These are phyloP conservation scores for Chiloscyllium punctatum DNA, from an alignment of 2,797 vertebrate species.

Conservation along the genomic window DNA sequence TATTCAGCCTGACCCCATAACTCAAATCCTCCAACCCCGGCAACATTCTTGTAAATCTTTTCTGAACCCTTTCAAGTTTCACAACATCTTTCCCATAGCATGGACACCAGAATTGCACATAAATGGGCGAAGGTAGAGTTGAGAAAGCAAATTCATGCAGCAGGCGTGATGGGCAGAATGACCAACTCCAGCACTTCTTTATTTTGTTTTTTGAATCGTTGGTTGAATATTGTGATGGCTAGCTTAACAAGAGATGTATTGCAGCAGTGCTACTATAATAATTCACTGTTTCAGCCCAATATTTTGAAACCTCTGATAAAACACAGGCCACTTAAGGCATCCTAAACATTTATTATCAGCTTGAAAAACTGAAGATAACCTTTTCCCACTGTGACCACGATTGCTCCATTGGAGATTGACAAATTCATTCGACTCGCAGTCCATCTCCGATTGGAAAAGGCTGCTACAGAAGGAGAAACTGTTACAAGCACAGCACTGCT, in stretches of 20 bases:
- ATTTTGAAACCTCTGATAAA: background rate
- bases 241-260: background rate
- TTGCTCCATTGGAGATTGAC: background rate
- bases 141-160: too few species aligned
- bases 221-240: background rate
- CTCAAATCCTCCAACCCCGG: too few species aligned
- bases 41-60: too few species aligned
- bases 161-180: too few species aligned
- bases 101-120: too few species aligned
- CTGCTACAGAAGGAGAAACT: background rate
- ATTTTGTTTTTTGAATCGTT: background rate
- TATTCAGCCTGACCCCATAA: too few species aligned
- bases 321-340: background rate
- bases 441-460: slow-evolving; percentile 5
- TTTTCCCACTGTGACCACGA: background rate
- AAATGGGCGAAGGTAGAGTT: too few species aligned
- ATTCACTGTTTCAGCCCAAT: background rate
- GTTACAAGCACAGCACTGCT: background rate
- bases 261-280: background rate
- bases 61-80: too few species aligned
- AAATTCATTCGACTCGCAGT: background rate
- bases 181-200: too few species aligned
- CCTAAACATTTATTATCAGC: background rate
- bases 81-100: too few species aligned
- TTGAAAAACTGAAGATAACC: background rate